Percentiles rank a stretch among this genome's conserved stretches.
phyloP scores from a whole-genome alignment of 2,797 vertebrate species.

The Falco columbarius region DNA sequence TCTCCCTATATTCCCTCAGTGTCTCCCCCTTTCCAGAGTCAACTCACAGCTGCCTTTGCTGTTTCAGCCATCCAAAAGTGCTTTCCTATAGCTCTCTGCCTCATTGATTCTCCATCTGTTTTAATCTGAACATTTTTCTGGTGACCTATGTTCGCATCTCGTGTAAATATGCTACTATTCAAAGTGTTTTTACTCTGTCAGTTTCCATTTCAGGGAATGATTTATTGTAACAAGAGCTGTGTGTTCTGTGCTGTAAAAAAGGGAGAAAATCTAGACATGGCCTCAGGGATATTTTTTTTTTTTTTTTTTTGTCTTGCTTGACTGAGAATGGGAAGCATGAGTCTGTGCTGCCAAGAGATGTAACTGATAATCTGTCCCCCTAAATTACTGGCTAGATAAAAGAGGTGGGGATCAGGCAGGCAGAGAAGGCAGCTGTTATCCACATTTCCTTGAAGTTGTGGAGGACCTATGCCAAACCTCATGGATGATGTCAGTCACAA shows the following conservation, averaged over 20 bases:
- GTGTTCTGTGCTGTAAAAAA: background rate
- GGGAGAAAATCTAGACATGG: background rate
- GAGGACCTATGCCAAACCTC: background rate
- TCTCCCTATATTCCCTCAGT: background rate
- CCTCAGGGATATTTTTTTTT: background rate
- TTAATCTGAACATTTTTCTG: slow-evolving; percentile 36
- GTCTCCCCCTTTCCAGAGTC: background rate
- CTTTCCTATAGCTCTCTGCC: slow-evolving; percentile 19
- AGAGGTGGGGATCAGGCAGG: background rate
- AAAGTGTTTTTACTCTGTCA: slow-evolving; percentile 22
- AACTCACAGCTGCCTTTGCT: background rate
- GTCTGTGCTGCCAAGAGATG: background rate
- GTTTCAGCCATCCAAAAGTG: slow-evolving; percentile 10
- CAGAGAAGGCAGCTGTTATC: background rate
- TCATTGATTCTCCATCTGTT: slow-evolving; percentile 67
- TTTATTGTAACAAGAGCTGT: background rate
- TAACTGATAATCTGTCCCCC: background rate
- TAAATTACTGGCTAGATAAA: background rate
- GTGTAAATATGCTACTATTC: slow-evolving; percentile 49
- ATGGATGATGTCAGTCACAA: background rate
- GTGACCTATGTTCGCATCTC: slow-evolving; percentile 56
- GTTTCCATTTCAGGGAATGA: slow-evolving; percentile 17
- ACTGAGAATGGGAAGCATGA: background rate
- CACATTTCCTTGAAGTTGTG: background rate
- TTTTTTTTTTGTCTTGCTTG: background rate